Percentiles rank a stretch among this genome's conserved stretches.
Conservation (phyloP, 2,113 vertebrate species). For the Halcyon malimbica region DNA sequence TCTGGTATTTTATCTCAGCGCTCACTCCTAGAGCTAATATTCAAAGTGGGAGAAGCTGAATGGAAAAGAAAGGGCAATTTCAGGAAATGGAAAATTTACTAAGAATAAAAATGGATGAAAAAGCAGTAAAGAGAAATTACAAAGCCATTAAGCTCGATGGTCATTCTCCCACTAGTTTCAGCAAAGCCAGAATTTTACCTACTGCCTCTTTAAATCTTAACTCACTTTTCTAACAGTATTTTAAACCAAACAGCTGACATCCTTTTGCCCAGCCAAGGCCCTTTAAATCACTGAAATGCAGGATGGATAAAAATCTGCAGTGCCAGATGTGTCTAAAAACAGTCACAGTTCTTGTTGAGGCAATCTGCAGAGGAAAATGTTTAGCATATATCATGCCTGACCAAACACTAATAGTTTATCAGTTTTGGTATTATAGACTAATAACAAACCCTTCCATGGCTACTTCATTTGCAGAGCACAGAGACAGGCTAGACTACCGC, state of each 20-base stretch:
- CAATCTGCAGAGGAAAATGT: slow-evolving; percentile 13
- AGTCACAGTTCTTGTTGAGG: slow-evolving; percentile 18
- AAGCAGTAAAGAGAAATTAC: background rate
- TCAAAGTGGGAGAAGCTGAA: slow-evolving; percentile 5
- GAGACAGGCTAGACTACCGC: background rate
- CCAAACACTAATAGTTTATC: slow-evolving; percentile 59
- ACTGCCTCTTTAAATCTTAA: slow-evolving; percentile 51
- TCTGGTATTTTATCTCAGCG: background rate
- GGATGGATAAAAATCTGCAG: slow-evolving; percentile 20
- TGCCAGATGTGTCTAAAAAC: slow-evolving; percentile 59
- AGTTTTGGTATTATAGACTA: slow-evolving; percentile 48
- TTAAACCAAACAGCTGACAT: slow-evolving; percentile 51
- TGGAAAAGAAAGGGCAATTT: background rate
- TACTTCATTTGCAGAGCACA: slow-evolving; percentile 41
- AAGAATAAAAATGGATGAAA: background rate
- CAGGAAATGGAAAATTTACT: background rate
- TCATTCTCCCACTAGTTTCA: background rate
- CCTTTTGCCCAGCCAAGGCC: slow-evolving; percentile 43
- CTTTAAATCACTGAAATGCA: slow-evolving; percentile 56
- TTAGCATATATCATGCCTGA: slow-evolving; percentile 20
- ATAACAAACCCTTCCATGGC: slow-evolving; percentile 28
- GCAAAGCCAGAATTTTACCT: background rate
- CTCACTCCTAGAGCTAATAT: background rate
- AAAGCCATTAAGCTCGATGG: background rate
- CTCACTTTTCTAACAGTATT: slow-evolving; percentile 9